Conservation (phyloP, 2,113 vertebrate genomes). For the Lichenostomus cassidix region DNA sequence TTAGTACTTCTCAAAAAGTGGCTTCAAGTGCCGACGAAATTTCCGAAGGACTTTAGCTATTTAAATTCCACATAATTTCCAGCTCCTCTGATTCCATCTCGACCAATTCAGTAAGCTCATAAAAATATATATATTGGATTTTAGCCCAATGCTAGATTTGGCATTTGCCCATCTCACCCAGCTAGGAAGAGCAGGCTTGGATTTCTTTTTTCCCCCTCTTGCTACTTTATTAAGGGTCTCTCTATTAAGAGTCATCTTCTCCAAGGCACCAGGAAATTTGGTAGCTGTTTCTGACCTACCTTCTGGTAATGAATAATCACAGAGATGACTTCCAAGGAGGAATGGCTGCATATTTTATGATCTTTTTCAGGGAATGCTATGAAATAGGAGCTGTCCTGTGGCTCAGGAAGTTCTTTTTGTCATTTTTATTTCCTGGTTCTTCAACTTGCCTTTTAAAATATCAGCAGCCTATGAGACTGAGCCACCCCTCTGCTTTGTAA, state of each 20-base stretch:
- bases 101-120: background rate
- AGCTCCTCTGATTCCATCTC: background rate
- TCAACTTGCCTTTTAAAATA: background rate
- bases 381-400: background rate
- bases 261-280: background rate
- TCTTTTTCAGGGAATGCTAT: background rate
- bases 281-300: background rate
- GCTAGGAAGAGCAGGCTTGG: background rate
- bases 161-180: background rate
- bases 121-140: constrained; percentile 44
- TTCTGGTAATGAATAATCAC: background rate
- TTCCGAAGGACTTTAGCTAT: background rate
- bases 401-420: background rate
- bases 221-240: background rate
- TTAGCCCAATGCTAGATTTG: background rate
- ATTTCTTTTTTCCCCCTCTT: background rate
- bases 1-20: background rate
- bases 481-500: background rate
- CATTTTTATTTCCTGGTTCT: constrained; percentile 3
- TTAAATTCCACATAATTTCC: background rate
- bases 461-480: background rate
- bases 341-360: fast-evolving
- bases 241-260: background rate
- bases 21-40: background rate
- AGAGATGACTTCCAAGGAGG: background rate